Evolutionary conservation across 1,140 invertebrate species (phyloP), one percentile per base, ranked within the genome.

Genomic region (Andricus grossulariae): DNA sequence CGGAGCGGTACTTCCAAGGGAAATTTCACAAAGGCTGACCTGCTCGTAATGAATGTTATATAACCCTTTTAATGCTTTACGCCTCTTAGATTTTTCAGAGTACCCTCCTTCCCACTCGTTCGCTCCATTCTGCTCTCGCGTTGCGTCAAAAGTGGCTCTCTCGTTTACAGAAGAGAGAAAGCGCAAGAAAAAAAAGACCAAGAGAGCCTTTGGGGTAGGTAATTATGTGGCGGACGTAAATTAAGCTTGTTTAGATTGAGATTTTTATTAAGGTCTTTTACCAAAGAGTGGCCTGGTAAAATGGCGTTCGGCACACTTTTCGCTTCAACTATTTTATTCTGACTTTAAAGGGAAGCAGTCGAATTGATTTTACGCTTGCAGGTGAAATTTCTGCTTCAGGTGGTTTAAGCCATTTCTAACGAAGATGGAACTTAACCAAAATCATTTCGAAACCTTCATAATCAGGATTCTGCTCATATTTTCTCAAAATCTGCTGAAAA

Each of bases 151-250:
- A 86, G 74, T 77, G 74, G 76, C 16, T 32, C 50, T 66, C 71
- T 49, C 74, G 18, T 77, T 45, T 45, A 76, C 76, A 76, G 77
- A 71, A 32, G 57, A 79, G 76, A 75, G 39, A 45, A 45, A 45
- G 10, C 39, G 25, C 39, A 75, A 74, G 74, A 75, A 55, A 55
- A 71, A 55, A 78, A 57, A 77, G 55, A 79, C 54, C 50, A 78
- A 75, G 83, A 80, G 76, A 55, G 84, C 86, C 86, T 86, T 79
- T 73, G 81, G 87, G 90, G 86, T 86, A 89, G 88, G 89, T 92
- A 92, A 92, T 92, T 92, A 92, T 92, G 90, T 91, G 90, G 90
- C 89, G 88, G 89, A 90, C 90, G 91, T 92, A 91, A 92, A 91
- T 92, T 91, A 90, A 91, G 89, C 90, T 91, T 91, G 90, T 92